phyloP scores from a whole-genome alignment of 2,797 vertebrate genomes.

The Yasuhikotakia modesta region DNA sequence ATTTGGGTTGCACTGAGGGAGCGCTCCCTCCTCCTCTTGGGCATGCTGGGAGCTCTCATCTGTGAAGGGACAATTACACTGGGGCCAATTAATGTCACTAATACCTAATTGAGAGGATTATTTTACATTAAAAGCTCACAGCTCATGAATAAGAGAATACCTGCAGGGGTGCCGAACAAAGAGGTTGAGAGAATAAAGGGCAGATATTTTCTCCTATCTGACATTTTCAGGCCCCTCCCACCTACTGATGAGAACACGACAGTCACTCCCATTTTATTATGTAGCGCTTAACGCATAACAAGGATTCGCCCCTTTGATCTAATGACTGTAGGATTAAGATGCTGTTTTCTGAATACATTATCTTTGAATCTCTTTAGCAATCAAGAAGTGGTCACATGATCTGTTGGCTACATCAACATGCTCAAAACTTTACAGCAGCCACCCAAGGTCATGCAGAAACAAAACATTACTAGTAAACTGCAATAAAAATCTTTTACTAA shows the following conservation, averaged over 20 bases:
- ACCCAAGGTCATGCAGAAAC: background rate
- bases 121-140: conserved; percentile 69
- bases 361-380: background rate
- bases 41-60: conserved; percentile 68
- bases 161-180: conserved; percentile 39
- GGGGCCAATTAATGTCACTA: conserved; percentile 75
- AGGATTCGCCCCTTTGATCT: conserved; percentile 5
- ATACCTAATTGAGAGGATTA: conserved; percentile 76
- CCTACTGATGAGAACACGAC: conserved; percentile 10
- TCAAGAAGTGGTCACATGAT: background rate
- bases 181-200: conserved; percentile 40
- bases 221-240: background rate
- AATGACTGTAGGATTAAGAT: background rate
- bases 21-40: conserved; percentile 55
- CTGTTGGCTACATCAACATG: background rate
- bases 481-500: background rate
- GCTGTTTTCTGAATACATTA: background rate
- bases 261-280: conserved; percentile 2
- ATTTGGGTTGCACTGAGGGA: conserved; percentile 27
- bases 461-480: background rate
- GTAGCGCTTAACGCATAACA: conserved; percentile 25
- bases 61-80: conserved; percentile 75
- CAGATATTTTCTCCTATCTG: conserved; percentile 29
- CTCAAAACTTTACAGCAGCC: background rate
- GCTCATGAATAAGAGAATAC: conserved; percentile 60